phyloP scores from a whole-genome alignment of 2,888 invertebrate species.

The Acronicta psi region DNA sequence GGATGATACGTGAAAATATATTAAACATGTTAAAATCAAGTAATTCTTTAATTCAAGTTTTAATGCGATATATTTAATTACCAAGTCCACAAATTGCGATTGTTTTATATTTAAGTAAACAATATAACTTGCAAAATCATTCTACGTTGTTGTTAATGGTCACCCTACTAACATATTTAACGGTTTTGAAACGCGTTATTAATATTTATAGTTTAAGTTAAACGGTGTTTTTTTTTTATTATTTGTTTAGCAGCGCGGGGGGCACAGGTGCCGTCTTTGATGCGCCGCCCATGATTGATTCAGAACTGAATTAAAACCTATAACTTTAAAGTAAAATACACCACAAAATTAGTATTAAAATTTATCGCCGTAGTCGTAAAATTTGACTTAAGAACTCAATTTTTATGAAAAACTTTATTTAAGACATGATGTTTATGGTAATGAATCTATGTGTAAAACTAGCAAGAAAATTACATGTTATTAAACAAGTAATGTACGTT shows the following conservation, averaged over 20 bases:
- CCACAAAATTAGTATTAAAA: slow-evolving; percentile 68
- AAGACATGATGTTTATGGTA: slow-evolving; percentile 11
- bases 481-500: slow-evolving; percentile 21
- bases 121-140: not conserved
- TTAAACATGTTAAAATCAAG: too few species aligned
- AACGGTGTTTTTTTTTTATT: slow-evolving; percentile 74
- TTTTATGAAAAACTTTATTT: slow-evolving; percentile 33
- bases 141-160: slow-evolving; percentile 56
- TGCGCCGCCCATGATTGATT: slow-evolving; percentile 63
- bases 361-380: slow-evolving; percentile 67
- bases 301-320: slow-evolving; percentile 68
- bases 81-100: too few species aligned
- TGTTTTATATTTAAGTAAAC: not conserved
- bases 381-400: slow-evolving; percentile 50
- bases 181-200: slow-evolving; percentile 79
- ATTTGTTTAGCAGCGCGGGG: slow-evolving; percentile 83
- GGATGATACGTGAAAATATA: too few species aligned
- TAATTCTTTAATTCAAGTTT: too few species aligned
- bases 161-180: slow-evolving; percentile 71
- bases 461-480: slow-evolving; percentile 40
- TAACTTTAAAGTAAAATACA: slow-evolving; percentile 56
- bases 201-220: slow-evolving; percentile 84
- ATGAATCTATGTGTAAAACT: slow-evolving; percentile 32
- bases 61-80: too few species aligned
- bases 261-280: slow-evolving; percentile 83